Conservation (phyloP, 35 echinoderm and acorn worm species). For the Heliocidaris erythrogramma region DNA sequence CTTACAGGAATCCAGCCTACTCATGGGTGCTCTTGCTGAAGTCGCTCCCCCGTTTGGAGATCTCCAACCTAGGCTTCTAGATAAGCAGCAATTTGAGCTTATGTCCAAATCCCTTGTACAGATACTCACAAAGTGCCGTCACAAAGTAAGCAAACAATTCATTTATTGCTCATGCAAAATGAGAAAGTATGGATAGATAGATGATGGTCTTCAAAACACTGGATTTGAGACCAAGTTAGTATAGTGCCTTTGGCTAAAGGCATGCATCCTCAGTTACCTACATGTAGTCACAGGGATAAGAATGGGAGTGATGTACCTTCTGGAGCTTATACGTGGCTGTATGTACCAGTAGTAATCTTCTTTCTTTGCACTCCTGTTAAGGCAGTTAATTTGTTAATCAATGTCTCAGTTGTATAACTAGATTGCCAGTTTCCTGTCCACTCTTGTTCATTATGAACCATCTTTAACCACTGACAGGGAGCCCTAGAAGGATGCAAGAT, state of each 20-base stretch:
- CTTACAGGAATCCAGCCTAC: constrained; percentile 74
- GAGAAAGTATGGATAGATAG: no score
- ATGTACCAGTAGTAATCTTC: no score
- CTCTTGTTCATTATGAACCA: background rate
- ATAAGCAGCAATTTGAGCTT: constrained; percentile 42
- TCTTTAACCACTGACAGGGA: constrained; percentile 52
- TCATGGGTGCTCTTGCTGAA: constrained; percentile 67
- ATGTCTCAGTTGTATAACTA: background rate
- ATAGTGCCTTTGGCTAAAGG: no score
- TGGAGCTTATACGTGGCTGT: no score
- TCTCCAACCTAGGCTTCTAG: constrained; percentile 45
- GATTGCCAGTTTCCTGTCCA: background rate
- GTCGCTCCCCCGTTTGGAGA: constrained; percentile 41
- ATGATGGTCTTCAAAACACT: no score
- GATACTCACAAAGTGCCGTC: constrained; percentile 83
- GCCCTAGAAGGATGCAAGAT: constrained; percentile 83
- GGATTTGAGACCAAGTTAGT: no score
- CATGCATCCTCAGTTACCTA: no score
- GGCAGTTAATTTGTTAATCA: background rate
- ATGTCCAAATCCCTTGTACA: constrained; percentile 71
- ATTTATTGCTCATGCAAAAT: background rate
- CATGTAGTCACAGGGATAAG: no score
- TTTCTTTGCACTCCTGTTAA: no score
- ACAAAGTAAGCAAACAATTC: constrained; percentile 72
- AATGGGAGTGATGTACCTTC: no score